A percentile compares a stretch with the other conserved stretches of the same genome.
Evolutionary conservation across 2,113 vertebrate species (phyloP).

Genomic region (Malurus elegans): DNA sequence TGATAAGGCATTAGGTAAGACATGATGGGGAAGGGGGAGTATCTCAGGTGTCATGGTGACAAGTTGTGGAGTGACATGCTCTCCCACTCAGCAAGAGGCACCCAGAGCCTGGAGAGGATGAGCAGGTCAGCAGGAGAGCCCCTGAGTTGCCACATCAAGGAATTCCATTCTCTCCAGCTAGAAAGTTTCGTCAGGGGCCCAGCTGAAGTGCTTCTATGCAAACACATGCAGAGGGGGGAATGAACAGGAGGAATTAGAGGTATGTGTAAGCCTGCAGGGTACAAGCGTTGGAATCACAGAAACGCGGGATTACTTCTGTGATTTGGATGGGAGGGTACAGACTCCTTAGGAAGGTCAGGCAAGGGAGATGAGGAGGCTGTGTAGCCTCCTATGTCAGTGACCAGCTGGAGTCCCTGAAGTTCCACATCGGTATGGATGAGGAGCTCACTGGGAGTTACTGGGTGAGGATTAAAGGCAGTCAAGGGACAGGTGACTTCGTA

Average conservation of each 20-base stretch:
- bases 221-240: background rate
- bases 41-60: background rate
- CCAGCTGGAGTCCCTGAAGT: background rate
- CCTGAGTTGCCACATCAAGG: background rate
- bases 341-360: background rate
- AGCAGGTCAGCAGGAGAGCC: background rate
- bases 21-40: background rate
- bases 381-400: fast-evolving
- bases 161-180: background rate
- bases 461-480: background rate
- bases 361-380: background rate
- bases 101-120: background rate
- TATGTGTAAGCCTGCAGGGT: background rate
- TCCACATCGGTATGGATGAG: background rate
- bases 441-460: background rate
- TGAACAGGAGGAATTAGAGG: background rate
- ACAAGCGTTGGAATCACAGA: background rate
- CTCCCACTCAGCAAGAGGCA: background rate
- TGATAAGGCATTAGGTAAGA: background rate
- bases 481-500: background rate
- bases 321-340: background rate
- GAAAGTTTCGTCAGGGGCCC: background rate
- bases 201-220: background rate
- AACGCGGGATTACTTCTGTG: background rate
- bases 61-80: background rate